phyloP scores from a whole-genome alignment of 2,888 invertebrate species.

The Eueremaeus valkanovi region DNA sequence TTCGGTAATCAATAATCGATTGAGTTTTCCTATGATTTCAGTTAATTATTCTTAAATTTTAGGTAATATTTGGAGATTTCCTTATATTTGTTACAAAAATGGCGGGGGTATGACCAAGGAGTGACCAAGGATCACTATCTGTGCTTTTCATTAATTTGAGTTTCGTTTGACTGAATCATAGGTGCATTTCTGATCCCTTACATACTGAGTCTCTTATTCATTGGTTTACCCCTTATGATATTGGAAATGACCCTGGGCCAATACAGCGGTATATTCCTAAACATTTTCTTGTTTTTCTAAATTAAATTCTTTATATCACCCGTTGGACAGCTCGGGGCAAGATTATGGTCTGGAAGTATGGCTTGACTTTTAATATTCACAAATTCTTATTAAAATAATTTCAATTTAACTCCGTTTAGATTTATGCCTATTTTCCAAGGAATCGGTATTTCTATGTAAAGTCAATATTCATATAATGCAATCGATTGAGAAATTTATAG shows the following conservation, averaged over 20 bases:
- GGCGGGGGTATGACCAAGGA: slow-evolving; percentile 40
- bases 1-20: background rate
- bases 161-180: background rate
- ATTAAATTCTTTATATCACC: too few relatives aligned
- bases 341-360: slow-evolving; percentile 30
- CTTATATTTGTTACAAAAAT: slow-evolving; percentile 39
- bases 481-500: background rate
- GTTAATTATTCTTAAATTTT: background rate
- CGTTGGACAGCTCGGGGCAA: background rate
- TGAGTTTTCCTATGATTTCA: background rate
- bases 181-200: slow-evolving; percentile 38
- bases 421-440: slow-evolving; percentile 30
- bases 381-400: background rate
- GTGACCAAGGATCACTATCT: too few relatives aligned
- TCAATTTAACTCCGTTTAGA: background rate
- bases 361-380: background rate
- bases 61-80: slow-evolving; percentile 31
- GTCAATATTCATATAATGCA: background rate
- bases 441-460: slow-evolving; percentile 36
- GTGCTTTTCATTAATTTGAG: background rate
- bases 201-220: slow-evolving; percentile 13
- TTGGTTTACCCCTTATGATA: slow-evolving; percentile 32
- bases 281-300: background rate
- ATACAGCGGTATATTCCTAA: slow-evolving; percentile 17
- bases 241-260: slow-evolving; percentile 36